Evolutionary conservation across 2,113 vertebrate genomes (phyloP).

Genomic region (Sander lucioperca): DNA sequence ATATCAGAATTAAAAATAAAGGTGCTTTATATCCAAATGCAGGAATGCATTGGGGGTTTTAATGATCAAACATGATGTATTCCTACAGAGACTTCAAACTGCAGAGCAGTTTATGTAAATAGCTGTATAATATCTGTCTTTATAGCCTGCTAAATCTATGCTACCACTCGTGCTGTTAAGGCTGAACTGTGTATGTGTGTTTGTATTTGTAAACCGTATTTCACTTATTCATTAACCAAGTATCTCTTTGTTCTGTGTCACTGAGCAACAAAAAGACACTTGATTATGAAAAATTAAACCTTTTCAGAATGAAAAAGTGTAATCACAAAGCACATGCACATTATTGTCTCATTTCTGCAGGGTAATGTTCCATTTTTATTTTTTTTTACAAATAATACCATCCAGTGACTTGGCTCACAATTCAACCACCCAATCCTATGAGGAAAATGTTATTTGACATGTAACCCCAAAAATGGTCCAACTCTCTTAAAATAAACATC

Average conservation of each 20-base stretch:
- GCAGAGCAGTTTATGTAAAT: conserved; percentile 77
- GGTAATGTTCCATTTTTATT: neutral
- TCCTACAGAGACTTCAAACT: conserved; percentile 45
- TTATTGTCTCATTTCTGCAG: neutral
- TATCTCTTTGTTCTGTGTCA: conserved; percentile 27
- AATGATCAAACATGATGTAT: neutral
- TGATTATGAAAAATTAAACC: conserved; percentile 22
- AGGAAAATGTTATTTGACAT: conserved; percentile 10
- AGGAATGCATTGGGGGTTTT: conserved; percentile 14
- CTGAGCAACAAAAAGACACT: neutral
- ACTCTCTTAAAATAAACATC: conserved; percentile 31
- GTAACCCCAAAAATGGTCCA: conserved; percentile 10
- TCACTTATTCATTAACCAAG: conserved; percentile 1
- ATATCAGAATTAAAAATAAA: conserved; percentile 19
- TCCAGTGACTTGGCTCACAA: neutral
- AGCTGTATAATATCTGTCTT: conserved; percentile 51
- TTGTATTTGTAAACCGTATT: conserved; percentile 24
- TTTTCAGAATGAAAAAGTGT: conserved; percentile 12
- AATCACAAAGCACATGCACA: neutral
- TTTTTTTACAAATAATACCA: conserved; percentile 7
- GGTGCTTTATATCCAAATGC: conserved; percentile 40
- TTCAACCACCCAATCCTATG: neutral
- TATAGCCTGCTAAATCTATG: conserved; percentile 24
- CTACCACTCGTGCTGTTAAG: conserved; percentile 4
- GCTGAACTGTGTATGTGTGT: conserved; percentile 23